phyloP scores from a whole-genome alignment of 2,888 invertebrate species.

The Erannis defoliaria region DNA sequence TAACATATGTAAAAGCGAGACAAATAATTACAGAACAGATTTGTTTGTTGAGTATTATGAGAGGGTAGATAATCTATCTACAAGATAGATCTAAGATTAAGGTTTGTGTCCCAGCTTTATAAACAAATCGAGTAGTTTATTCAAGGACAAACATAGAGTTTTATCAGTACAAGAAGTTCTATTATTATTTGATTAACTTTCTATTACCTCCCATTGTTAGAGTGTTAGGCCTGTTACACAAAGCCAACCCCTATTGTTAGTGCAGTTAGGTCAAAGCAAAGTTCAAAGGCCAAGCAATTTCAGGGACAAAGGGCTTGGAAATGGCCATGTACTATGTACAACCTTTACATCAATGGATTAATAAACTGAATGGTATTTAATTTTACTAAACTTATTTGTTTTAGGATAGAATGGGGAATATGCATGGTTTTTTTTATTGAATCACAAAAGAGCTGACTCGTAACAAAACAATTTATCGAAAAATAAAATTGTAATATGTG shows the following conservation, averaged over 20 bases:
- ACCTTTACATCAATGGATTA: background rate
- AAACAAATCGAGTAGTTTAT: background rate
- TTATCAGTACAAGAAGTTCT: constrained; percentile 11
- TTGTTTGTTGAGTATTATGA: no score
- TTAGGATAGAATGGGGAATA: no score
- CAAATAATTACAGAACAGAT: no score
- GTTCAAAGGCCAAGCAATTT: constrained; percentile 17
- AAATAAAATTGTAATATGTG: no score
- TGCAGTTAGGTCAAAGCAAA: constrained; percentile 26
- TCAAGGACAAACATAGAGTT: background rate
- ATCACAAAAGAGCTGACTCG: no score
- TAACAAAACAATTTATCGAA: no score
- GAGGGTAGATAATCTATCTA: no score
- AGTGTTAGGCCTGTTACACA: constrained; percentile 9
- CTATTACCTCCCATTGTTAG: constrained; percentile 20
- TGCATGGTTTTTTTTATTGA: no score
- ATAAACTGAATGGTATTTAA: background rate
- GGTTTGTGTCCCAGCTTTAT: background rate
- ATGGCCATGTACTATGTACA: constrained; percentile 12
- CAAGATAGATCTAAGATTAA: background rate
- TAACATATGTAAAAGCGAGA: no score
- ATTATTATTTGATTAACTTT: constrained; percentile 18
- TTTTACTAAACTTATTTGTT: background rate
- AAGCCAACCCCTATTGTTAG: constrained; percentile 23
- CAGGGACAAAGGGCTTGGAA: constrained; percentile 26